Conservation (phyloP, 2,797 vertebrate genomes). For the Lithobates sylvaticus region DNA sequence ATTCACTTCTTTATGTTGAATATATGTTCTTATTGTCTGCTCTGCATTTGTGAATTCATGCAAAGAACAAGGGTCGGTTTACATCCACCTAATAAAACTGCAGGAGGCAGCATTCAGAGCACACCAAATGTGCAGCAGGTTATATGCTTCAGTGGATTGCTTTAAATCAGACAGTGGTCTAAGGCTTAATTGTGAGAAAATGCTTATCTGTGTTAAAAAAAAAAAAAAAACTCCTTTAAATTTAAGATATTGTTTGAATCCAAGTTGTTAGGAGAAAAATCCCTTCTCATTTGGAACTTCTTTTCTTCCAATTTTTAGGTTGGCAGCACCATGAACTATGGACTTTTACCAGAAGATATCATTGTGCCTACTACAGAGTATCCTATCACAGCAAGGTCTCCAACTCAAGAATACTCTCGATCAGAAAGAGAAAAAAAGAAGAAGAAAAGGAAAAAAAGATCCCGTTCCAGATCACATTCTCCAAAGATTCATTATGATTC, state of each 20-base stretch:
- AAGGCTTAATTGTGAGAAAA: neutral
- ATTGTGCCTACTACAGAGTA: constrained; percentile 71
- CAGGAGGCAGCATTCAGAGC: no score
- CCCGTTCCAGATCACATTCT: constrained; percentile 84
- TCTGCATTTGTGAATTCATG: no score
- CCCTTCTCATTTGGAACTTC: neutral
- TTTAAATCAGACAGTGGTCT: neutral
- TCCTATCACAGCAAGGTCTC: constrained; percentile 71
- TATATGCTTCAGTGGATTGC: no score
- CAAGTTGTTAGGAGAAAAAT: no score
- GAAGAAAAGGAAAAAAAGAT: constrained; percentile 92
- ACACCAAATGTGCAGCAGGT: no score
- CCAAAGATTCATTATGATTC: constrained; percentile 77
- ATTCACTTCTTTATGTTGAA: no score
- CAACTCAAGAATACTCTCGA: constrained; percentile 75
- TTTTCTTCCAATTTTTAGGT: constrained; percentile 53
- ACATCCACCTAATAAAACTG: no score
- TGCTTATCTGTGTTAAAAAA: no score
- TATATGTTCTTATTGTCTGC: no score
- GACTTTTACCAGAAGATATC: constrained; percentile 69
- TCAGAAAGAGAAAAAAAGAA: constrained; percentile 91
- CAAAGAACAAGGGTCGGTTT: no score
- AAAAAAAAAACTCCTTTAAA: no score
- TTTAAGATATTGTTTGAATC: no score
- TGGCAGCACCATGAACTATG: constrained; percentile 63